phyloP scores from a whole-genome alignment of 2,888 invertebrate genomes.

The Dynastes hyllus region DNA sequence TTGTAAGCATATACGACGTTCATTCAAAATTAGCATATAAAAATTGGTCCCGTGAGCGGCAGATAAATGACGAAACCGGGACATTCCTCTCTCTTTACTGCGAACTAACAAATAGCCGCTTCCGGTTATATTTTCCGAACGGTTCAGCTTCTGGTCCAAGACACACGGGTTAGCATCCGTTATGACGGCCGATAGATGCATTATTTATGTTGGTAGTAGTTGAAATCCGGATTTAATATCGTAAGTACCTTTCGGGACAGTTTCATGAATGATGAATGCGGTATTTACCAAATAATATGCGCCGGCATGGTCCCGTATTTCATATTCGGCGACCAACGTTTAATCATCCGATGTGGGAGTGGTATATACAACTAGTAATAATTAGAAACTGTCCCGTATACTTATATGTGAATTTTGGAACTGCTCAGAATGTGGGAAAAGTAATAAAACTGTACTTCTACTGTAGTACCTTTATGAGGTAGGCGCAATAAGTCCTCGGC shows the following conservation, averaged over 20 bases:
- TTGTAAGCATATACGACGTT: background rate
- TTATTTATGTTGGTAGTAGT: background rate
- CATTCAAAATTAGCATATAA: slow-evolving; percentile 25
- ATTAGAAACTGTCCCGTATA: too few relatives aligned
- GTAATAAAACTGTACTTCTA: too few relatives aligned
- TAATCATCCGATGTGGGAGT: too few relatives aligned
- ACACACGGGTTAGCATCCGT: background rate
- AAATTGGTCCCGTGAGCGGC: background rate
- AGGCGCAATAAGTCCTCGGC: too few relatives aligned
- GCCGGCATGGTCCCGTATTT: background rate
- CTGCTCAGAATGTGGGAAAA: too few relatives aligned
- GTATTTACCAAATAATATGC: slow-evolving; percentile 4
- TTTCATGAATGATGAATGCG: background rate
- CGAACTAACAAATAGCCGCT: slow-evolving; percentile 19
- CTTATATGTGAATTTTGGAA: too few relatives aligned
- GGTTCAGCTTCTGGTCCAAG: background rate
- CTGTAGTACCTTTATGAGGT: too few relatives aligned
- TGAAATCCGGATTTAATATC: slow-evolving; percentile 10
- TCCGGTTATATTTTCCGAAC: slow-evolving; percentile 25
- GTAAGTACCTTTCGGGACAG: background rate
- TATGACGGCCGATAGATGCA: slow-evolving; percentile 14
- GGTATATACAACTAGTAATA: too few relatives aligned
- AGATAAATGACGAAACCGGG: background rate
- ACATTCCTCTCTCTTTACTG: background rate
- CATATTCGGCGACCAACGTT: background rate